Percentiles rank a stretch among this genome's conserved stretches.
phyloP scores from a whole-genome alignment of 2,888 invertebrate genomes.

The Melitaea athalia region DNA sequence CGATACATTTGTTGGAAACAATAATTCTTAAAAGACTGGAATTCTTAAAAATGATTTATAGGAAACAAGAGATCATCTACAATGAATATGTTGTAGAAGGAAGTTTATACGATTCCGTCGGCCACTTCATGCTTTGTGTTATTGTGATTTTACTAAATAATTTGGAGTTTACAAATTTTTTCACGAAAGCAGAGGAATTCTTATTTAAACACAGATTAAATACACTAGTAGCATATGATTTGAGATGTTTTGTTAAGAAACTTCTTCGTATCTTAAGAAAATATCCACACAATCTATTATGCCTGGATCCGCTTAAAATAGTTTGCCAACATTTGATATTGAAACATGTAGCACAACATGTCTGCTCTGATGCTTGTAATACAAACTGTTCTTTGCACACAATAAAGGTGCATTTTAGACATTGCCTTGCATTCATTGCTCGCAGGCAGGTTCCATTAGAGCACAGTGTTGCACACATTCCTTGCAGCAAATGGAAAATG shows the following conservation, averaged over 20 bases:
- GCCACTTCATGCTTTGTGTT: conserved; percentile 82
- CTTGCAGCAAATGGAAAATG: conserved; percentile 82
- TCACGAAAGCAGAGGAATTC: conserved; percentile 62
- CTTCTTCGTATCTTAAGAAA: conserved; percentile 59
- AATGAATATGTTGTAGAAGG: conserved; percentile 83
- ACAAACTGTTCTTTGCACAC: conserved; percentile 52
- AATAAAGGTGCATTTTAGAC: conserved; percentile 78
- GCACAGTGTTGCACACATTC: conserved; percentile 77
- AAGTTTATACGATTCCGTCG: conserved; percentile 81
- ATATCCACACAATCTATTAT: conserved; percentile 42
- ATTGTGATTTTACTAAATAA: conserved; percentile 58
- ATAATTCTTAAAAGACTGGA: conserved; percentile 76
- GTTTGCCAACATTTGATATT: conserved; percentile 64
- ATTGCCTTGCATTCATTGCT: conserved; percentile 79
- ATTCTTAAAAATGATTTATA: conserved; percentile 68
- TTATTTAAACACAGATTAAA: conserved; percentile 59
- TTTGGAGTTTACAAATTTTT: conserved; percentile 56
- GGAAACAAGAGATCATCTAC: conserved; percentile 56
- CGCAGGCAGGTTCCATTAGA: conserved; percentile 76
- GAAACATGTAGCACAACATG: conserved; percentile 63
- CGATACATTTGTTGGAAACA: conserved; percentile 78
- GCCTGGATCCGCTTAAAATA: conserved; percentile 53
- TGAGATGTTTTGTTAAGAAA: conserved; percentile 66
- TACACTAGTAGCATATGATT: conserved; percentile 58
- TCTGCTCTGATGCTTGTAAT: conserved; percentile 50